phyloP scores from a whole-genome alignment of 2,113 vertebrate genomes.

The Hemiscyllium ocellatum region DNA sequence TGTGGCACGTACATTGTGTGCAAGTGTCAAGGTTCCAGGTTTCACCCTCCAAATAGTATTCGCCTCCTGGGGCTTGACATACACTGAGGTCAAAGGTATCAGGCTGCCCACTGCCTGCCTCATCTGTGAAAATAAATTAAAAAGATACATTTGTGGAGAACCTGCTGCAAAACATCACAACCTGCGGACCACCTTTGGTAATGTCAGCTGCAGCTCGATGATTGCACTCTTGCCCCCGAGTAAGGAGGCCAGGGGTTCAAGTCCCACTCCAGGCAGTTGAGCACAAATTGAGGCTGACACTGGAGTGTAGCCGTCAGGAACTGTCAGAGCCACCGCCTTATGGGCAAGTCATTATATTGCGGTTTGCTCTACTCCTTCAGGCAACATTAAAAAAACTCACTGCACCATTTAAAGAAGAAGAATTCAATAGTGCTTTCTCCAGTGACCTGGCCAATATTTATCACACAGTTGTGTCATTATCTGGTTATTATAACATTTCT shows the following conservation, averaged over 20 bases:
- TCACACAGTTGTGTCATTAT: not conserved
- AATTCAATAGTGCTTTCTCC: not conserved
- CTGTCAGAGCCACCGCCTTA: too few relatives aligned
- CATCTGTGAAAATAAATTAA: slow-evolving; percentile 51
- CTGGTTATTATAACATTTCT: not conserved
- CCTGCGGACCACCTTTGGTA: not conserved
- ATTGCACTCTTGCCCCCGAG: not conserved
- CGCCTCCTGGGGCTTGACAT: slow-evolving; percentile 62
- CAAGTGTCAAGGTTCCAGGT: slow-evolving; percentile 72
- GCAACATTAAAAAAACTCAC: not conserved
- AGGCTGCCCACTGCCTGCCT: slow-evolving; percentile 61
- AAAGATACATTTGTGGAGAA: not conserved
- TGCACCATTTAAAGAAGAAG: not conserved
- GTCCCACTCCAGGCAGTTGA: not conserved
- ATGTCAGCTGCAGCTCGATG: not conserved
- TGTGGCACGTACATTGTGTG: slow-evolving; percentile 64
- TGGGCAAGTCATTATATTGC: not conserved
- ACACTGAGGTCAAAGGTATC: slow-evolving; percentile 65
- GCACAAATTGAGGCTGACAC: not conserved
- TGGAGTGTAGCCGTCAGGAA: not conserved
- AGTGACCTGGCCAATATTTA: not conserved
- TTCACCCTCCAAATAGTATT: slow-evolving; percentile 67
- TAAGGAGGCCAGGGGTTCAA: not conserved
- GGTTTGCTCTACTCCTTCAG: not conserved
- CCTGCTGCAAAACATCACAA: not conserved